Conservation (phyloP, 2,888 invertebrate genomes). For the Eretmocerus hayati region DNA sequence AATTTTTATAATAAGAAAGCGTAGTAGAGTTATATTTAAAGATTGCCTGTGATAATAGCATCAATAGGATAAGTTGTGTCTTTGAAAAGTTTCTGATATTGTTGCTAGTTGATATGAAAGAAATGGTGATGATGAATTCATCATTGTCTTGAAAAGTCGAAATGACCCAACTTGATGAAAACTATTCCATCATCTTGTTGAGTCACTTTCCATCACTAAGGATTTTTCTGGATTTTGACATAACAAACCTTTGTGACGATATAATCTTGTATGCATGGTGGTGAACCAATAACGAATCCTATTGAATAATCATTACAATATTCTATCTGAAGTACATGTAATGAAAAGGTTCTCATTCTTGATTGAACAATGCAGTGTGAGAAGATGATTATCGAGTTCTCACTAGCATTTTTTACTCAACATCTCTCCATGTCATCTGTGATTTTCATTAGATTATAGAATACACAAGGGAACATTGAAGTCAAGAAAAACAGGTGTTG, state of each 20-base stretch:
- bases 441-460: neutral
- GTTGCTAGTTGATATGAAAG: constrained; percentile 48
- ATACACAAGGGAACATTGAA: neutral
- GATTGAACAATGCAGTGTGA: neutral
- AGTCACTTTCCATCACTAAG: too few species aligned
- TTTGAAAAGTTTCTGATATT: constrained; percentile 55
- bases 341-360: neutral
- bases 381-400: neutral
- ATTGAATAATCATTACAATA: neutral
- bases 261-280: too few species aligned
- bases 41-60: constrained; percentile 65
- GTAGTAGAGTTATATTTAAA: constrained; percentile 48
- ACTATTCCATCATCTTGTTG: too few species aligned
- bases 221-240: too few species aligned
- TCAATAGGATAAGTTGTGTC: constrained; percentile 65
- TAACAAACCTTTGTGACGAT: too few species aligned
- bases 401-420: neutral
- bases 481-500: neutral
- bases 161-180: constrained; percentile 3
- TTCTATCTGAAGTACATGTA: neutral
- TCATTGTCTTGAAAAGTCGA: constrained; percentile 6
- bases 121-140: constrained; percentile 36
- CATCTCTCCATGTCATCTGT: neutral
- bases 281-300: neutral
- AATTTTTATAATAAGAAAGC: constrained; percentile 37